Base-by-base conservation (phyloP, 2,797 vertebrate genomes). In the Rhyacichthys aspro region DNA sequence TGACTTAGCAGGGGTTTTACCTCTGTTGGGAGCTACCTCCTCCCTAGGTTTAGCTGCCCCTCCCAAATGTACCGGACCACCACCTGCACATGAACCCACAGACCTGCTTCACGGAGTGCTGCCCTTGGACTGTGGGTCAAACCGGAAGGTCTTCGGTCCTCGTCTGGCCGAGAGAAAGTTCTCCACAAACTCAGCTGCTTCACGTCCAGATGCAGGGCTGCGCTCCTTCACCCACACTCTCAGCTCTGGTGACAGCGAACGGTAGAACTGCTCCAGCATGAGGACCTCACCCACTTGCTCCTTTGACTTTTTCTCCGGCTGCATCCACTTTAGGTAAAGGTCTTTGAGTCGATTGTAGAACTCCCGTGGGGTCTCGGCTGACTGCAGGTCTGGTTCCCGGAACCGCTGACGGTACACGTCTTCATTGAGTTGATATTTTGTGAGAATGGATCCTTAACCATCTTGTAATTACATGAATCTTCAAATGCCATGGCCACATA, bases 181-280 rank as follows among this genome's bases (percentile, higher is more conserved):
- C n/a, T 37, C 41, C 41, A 43, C 41, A 43, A 43, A 43, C 41
- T n/a, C n/a, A n/a, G n/a, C n/a, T n/a, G 41, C 41, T n/a, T 42
- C 12, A n/a, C 11, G 14, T 42, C 41, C 41, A 15, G 41, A 42
- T 42, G n/a, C 12, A n/a, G 41, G 41, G 41, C 15, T n/a, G 8
- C 41, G 41, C 41, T 42, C 14, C 14, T 42, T 42, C n/a, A 17
- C 15, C 15, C 41, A 43, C 14, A 43, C 41, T n/a, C 41, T 42
- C 41, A 16, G 41, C n/a, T 4, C n/a, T n/a, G n/a, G n/a, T n/a
- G n/a, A n/a, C n/a, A n/a, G n/a, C n/a, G n/a, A 42, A 42, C n/a
- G 5, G n/a, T 16, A 42, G 8, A n/a, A 15, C n/a, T 16, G 41
- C 41, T 16, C 41, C n/a, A 43, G 15, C 7, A 43, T 43, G 2